Evolutionary conservation across 2,888 invertebrate species (phyloP), one percentile per base, ranked within the genome.

Genomic region (Brenthis hecate): DNA sequence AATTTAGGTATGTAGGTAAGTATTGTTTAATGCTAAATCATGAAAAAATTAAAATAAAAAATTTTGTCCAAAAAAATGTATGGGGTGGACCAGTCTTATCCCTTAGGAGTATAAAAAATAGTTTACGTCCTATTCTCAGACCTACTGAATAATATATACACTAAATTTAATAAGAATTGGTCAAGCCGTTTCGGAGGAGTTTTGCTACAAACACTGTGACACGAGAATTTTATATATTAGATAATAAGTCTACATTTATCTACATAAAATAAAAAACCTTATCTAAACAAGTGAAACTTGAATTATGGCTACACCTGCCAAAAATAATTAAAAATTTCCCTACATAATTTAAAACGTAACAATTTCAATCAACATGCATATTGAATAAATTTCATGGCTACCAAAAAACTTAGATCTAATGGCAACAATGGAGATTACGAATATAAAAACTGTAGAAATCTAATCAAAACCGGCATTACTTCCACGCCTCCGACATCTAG

Each of bases 391-490:
- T 76, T 76, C 75, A 56, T 65, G 56, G 73, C 77, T 75, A 77
- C 76, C 73, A 77, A 78, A 78, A 78, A 78, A 75, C 74, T 65
- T 36, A 73, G 72, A 73, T 74, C 73, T 73, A 65, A 73, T 72
- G 72, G 69, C 76, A 78, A 78, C 78, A 85, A 83, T 81, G 82
- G 83, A 84, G 85, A 84, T 83, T 84, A 82, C 81, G 81, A 84
- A 84, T 86, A 84, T 82, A 83, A 85, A 85, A 86, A 84, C 87
- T 84, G 83, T 84, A 81, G 83, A 81, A 87, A 86, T 87, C 85
- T 90, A 90, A 90, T 91, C 89, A 87, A 85, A 85, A 84, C 83
- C 79, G 81, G 86, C 84, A 83, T 85, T 82, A 80, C 72, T 70
- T 79, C 76, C 81, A 87, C 91, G 91, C 91, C 80, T 81, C 76